phyloP scores from a whole-genome alignment of 2,797 vertebrate species.

The Paguma larvata region DNA sequence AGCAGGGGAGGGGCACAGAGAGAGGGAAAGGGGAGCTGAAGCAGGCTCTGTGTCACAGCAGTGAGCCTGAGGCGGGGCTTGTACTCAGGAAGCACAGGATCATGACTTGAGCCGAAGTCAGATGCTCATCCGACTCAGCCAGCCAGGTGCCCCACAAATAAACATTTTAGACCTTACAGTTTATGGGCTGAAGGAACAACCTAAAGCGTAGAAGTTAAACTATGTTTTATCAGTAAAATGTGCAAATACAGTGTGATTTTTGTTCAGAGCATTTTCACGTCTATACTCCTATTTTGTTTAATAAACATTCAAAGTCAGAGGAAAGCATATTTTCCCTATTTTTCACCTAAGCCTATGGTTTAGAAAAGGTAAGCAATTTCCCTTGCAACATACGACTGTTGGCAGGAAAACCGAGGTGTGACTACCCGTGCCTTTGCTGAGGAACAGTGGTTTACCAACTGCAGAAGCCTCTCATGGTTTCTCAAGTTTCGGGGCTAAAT shows the following conservation, averaged over 20 bases:
- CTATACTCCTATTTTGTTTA: neutral
- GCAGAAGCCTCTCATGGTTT: neutral
- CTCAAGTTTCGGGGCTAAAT: neutral
- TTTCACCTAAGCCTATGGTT: neutral
- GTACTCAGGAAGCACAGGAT: no score
- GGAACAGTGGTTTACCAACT: neutral
- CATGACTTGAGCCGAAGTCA: no score
- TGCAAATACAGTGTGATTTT: slow-evolving; percentile 49
- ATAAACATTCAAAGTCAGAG: neutral
- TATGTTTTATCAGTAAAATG: slow-evolving; percentile 26
- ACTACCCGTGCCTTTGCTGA: neutral
- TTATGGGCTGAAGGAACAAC: neutral
- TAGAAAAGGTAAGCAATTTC: neutral
- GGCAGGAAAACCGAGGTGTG: neutral
- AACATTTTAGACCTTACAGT: slow-evolving; percentile 32
- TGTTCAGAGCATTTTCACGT: slow-evolving; percentile 16
- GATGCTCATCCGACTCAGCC: no score
- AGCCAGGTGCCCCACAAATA: neutral
- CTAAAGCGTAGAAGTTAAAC: neutral
- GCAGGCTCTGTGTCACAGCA: no score
- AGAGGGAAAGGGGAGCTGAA: no score
- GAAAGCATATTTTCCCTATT: neutral
- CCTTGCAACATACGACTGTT: neutral
- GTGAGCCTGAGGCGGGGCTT: no score
- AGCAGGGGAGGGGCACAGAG: no score